Base-by-base conservation (phyloP, 2,113 vertebrate genomes). In the Dasypus novemcinctus region DNA sequence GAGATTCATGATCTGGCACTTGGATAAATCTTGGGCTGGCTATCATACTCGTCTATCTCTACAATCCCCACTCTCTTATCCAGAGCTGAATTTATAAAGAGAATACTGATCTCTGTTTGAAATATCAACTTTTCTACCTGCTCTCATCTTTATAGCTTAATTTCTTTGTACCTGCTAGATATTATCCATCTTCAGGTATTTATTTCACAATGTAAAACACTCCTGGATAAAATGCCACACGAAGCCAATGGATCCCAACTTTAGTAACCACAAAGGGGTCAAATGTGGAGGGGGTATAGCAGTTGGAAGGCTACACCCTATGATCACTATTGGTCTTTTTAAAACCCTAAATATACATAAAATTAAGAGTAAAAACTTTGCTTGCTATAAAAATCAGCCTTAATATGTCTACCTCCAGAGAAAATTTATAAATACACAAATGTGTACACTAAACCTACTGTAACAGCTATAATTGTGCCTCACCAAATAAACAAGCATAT, bases 121-220 rank as follows among this genome's bases (percentile, higher is more conserved):
- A 72, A 54, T 90, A 83, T n/a, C 33, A 75, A 69, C 57, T 83
- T 93, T 91, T 54, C 21, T 82, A 75, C 27, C 49, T 93, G 79
- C 6, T 79, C 49, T 66, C 31, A 87, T 9, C 27, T 69, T 38
- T 75, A 92, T 13, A 84, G 17, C 20, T 86, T 84, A 72, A 79
- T 72, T 90, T 95, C 23, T 78, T 75, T 94, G 38, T 59, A 41
- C 57, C 18, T 83, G 74, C 17, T 61, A 66, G n/a, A 64, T 69
- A 57, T 69, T 94, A 94, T 41, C 27, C 6, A n/a, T 78, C 29
- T 27, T 89, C 68, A 59, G 18, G 52, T 27, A 21, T 33, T 59
- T 33, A 49, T 27, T 91, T 63, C 36, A 20, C 66, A 90, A 72
- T 61, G 38, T 1, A 59, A 93, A 66, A 63, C 33, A 38, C 17